A percentile compares a stretch with the other conserved stretches of the same genome.
Evolutionary conservation across 2,113 vertebrate genomes (phyloP).

Genomic region (Saccopteryx bilineata): DNA sequence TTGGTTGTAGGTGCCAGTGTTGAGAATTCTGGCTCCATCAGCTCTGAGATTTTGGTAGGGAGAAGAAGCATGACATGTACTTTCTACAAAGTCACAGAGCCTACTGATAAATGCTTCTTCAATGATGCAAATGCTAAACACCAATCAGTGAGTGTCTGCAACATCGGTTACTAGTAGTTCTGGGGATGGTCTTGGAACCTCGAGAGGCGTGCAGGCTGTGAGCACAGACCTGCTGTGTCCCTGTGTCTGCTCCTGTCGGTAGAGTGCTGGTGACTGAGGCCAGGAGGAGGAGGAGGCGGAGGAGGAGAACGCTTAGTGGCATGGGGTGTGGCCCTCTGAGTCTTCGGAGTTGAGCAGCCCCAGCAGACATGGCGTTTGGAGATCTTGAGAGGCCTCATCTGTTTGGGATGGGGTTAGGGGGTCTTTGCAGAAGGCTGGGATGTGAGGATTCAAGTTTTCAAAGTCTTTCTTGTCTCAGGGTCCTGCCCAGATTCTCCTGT

Average conservation of each 20-base stretch:
- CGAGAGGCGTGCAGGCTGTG: neutral
- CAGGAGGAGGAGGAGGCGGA: neutral
- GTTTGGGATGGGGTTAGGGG: constrained; percentile 52
- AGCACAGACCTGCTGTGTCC: neutral
- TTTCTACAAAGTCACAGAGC: neutral
- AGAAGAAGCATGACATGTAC: too few species aligned
- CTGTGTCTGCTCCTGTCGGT: neutral
- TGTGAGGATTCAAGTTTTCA: neutral
- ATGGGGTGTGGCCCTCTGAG: neutral
- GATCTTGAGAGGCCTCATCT: constrained; percentile 11
- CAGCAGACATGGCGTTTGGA: neutral
- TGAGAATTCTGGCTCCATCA: neutral
- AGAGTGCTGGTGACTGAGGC: neutral
- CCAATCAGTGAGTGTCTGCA: neutral
- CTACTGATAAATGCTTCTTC: neutral
- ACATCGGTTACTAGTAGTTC: neutral
- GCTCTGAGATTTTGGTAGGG: neutral
- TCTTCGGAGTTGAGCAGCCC: neutral
- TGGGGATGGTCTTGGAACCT: neutral
- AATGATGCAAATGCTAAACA: neutral
- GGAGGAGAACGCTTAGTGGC: neutral
- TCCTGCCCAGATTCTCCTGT: neutral
- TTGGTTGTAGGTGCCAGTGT: rapidly evolving
- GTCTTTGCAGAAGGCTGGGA: neutral
- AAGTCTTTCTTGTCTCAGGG: neutral